Percentiles rank a stretch among this genome's conserved stretches.
phyloP scores from a whole-genome alignment of 2,113 vertebrate genomes.

The Heterochromis multidens region DNA sequence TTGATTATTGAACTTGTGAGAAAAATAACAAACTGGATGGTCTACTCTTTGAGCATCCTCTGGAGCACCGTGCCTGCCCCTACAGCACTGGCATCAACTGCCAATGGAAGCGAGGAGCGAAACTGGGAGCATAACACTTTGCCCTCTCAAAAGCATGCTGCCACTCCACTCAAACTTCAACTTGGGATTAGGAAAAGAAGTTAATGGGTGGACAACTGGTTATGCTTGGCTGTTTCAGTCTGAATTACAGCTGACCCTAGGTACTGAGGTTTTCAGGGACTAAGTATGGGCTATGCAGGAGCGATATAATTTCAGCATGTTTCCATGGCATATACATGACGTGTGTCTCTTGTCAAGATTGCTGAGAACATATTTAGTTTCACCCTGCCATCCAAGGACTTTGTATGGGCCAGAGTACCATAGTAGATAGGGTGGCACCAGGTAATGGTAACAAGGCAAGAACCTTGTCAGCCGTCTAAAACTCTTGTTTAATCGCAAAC shows the following conservation, averaged over 20 bases:
- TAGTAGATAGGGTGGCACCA: rapidly evolving
- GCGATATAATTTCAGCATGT: rapidly evolving
- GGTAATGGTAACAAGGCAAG: not conserved
- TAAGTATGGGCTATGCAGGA: rapidly evolving
- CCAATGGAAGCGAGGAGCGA: not conserved
- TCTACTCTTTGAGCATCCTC: rapidly evolving
- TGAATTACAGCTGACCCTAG: not conserved
- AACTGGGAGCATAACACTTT: rapidly evolving
- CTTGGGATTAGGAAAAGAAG: not conserved
- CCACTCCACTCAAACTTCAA: not conserved
- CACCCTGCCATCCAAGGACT: rapidly evolving
- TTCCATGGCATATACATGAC: no score
- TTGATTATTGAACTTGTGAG: not conserved
- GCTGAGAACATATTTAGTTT: not conserved
- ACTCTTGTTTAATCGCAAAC: not conserved
- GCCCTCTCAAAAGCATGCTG: not conserved
- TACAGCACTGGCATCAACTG: not conserved
- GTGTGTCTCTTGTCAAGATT: not conserved
- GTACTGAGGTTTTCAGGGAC: rapidly evolving
- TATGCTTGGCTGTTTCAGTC: rapidly evolving
- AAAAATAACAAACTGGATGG: rapidly evolving
- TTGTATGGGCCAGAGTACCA: not conserved
- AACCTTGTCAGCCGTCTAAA: rapidly evolving
- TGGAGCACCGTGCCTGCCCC: rapidly evolving
- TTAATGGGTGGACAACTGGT: rapidly evolving